Evolutionary conservation across 2,888 invertebrate genomes (phyloP).

Genomic region (Tiphia femorata): DNA sequence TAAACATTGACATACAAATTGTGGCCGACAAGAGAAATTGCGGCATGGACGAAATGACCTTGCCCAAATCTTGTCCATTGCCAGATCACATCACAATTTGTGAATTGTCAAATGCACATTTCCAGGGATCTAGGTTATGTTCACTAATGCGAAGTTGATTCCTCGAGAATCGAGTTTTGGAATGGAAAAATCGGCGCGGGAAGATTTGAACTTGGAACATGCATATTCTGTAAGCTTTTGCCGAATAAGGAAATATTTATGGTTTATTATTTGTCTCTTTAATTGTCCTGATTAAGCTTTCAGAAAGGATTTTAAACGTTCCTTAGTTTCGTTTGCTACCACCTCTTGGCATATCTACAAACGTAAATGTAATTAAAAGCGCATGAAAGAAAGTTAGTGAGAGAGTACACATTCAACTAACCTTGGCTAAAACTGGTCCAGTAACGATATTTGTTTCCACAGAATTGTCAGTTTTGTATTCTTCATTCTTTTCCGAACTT

Average conservation of each 20-base stretch:
- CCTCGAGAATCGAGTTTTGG: background rate
- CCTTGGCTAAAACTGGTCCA: slow-evolving; percentile 41
- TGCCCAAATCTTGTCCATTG: slow-evolving; percentile 56
- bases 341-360: slow-evolving; percentile 29
- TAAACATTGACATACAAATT: slow-evolving; percentile 37
- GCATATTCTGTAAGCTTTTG: no score
- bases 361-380: background rate
- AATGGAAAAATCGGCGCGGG: background rate
- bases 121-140: background rate
- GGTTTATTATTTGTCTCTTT: background rate
- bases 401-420: slow-evolving; percentile 1
- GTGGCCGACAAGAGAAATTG: slow-evolving; percentile 34
- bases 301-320: slow-evolving; percentile 21
- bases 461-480: slow-evolving; percentile 18
- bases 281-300: background rate
- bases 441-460: slow-evolving; percentile 37
- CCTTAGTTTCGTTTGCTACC: slow-evolving; percentile 26
- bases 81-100: slow-evolving; percentile 8
- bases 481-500: no score
- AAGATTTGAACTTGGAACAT: background rate
- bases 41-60: slow-evolving; percentile 41
- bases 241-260: background rate
- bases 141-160: background rate
- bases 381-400: background rate
- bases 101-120: background rate